phyloP scores from a whole-genome alignment of 1,140 invertebrate species.

The Cherax quadricarinatus region DNA sequence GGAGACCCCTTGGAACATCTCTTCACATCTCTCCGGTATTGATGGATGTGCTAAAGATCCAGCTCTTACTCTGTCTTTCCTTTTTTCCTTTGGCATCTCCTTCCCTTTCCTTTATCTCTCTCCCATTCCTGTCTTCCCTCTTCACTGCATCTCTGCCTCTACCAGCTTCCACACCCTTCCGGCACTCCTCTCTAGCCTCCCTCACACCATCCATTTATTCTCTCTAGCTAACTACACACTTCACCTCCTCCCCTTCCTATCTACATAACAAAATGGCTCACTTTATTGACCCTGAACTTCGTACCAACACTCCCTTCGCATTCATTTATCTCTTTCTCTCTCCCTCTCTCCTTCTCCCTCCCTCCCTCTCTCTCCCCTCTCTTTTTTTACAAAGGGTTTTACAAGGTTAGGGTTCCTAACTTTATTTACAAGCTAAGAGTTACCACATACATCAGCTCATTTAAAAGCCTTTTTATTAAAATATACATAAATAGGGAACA shows the following conservation, averaged over 20 bases:
- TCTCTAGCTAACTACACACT: not conserved
- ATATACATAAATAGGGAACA: too few species aligned
- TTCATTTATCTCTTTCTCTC: not conserved
- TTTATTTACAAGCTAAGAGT: too few species aligned
- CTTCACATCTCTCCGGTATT: too few species aligned
- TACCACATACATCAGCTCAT: too few species aligned
- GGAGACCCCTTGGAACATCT: too few species aligned
- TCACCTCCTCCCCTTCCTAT: not conserved
- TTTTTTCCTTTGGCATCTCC: too few species aligned
- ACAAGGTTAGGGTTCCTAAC: too few species aligned
- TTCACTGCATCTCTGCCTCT: not conserved
- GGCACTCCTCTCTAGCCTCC: not conserved
- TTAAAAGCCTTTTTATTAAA: too few species aligned
- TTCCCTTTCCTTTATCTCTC: too few species aligned
- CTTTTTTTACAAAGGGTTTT: too few species aligned
- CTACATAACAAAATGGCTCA: not conserved
- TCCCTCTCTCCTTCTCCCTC: not conserved
- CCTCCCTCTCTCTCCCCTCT: not conserved
- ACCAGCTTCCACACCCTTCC: not conserved
- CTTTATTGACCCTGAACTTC: not conserved
- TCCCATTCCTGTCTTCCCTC: not conserved
- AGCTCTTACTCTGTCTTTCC: too few species aligned
- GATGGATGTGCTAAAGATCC: too few species aligned
- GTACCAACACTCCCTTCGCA: not conserved
- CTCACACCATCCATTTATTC: not conserved